These are phyloP conservation scores for Auanema freiburgensis DNA, from an alignment of 2,888 invertebrate genomes.

Conservation along the genomic window DNA sequence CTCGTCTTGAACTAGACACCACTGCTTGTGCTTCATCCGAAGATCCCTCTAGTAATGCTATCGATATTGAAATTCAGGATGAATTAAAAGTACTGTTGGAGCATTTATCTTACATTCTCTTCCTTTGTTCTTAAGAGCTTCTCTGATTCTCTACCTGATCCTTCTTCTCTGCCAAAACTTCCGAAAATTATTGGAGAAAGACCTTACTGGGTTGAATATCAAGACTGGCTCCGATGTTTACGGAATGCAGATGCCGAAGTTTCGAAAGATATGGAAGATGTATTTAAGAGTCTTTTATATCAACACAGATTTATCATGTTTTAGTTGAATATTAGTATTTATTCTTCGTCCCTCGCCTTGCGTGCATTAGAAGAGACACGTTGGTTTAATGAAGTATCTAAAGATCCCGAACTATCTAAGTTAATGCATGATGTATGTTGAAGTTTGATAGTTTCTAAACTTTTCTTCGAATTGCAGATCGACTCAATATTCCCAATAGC, in stretches of 20 bases:
- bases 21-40: too few relatives aligned
- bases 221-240: conserved; percentile 9
- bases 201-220: conserved; percentile 10
- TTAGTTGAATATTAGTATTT: conserved; percentile 20
- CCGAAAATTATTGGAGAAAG: conserved; percentile 7
- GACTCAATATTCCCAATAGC: conserved; percentile 17
- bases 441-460: too few relatives aligned
- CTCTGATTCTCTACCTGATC: too few relatives aligned
- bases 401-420: conserved; percentile 26
- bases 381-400: conserved; percentile 35
- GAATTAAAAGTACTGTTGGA: background rate
- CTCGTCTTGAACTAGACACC: too few relatives aligned
- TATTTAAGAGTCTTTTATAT: too few relatives aligned
- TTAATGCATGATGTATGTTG: conserved; percentile 18
- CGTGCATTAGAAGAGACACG: conserved; percentile 27
- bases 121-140: background rate
- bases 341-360: conserved; percentile 10
- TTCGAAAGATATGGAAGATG: conserved; percentile 19
- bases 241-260: conserved; percentile 7
- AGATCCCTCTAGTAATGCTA: too few relatives aligned
- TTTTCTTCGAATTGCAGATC: conserved; percentile 3
- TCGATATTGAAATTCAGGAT: too few relatives aligned
- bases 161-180: too few relatives aligned
- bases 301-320: background rate
- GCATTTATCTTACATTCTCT: background rate